Evolutionary conservation across 2,888 invertebrate genomes (phyloP), one percentile per base, ranked within the genome.

Genomic region (Epirrhoe alternata): DNA sequence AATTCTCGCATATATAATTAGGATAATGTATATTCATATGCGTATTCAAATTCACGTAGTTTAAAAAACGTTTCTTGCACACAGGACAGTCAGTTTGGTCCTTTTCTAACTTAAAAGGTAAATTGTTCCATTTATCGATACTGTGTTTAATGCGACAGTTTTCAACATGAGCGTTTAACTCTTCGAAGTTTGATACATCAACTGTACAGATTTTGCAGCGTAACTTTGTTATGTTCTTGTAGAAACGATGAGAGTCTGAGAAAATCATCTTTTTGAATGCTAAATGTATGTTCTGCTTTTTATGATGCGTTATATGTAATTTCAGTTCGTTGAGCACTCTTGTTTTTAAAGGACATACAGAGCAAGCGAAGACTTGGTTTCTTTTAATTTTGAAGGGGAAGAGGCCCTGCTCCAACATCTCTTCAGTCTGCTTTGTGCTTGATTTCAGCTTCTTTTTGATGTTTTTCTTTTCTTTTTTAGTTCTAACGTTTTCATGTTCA

Each of bases 11-110:
- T 0, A 93, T 92, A 68, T 93, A 90, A 55, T 92, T 89, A 0
- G 92, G 92, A 42, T 92, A 94, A 10, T 94, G 94, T 0, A 90
- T 77, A 38, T 94, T 94, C 90, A 94, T 94, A 64, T 94, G 94
- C 0, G 90, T 92, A 51, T 92, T 93, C 0, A 93, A 63, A 61
- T 81, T 88, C 12, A 92, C 92, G 49, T 87, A 93, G 54, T 93
- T 93, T 0, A 93, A 54, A 58, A 93, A 93, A 0, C 79, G 86
- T 69, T 91, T 90, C 54, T 88, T 83, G 70, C 93, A 93, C 0
- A 92, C 81, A 0, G 92, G 92, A 58, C 93, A 93, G 60, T 93
- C 92, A 0, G 92, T 51, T 14, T 92, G 93, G 6, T 92, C 92
- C 16, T 93, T 93, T 24, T 92, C 92, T 0, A 93, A 62, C 70